Base-by-base conservation (phyloP, 64 coral and sea anemone genomes). In the Dendrophyllia cribrosa region DNA sequence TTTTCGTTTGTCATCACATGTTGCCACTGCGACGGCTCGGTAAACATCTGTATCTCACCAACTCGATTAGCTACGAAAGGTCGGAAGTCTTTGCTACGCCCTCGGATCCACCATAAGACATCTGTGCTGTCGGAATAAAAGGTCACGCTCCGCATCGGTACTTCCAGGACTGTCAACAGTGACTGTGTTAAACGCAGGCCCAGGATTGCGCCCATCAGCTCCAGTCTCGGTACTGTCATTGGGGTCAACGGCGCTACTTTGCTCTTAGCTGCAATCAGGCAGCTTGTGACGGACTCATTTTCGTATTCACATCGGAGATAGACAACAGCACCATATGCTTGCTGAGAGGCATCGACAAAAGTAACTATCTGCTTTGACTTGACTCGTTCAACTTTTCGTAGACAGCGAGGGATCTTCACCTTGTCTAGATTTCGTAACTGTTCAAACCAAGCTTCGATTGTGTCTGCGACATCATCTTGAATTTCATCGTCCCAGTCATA, bases 71-170 rank as follows among this genome's bases (percentile, higher is more conserved):
- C 81, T 9, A 92, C 58, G 51, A 92, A 92, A 9, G 82, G 82
- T 19, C 72, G 55, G 45, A 92, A 92, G 8, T 92, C 71, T 48
- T 82, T 83, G 5, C 90, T 81, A 11, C 82, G 59, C 14, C 90
- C 79, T 21, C 81, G 80, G 48, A 92, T 92, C 90, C 90, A 92
- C 90, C 80, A 86, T 48, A 86, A 45, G 24, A 92, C 90, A 78
- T 92, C 82, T 52, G 15, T 78, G 59, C 90, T 86, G 50, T 92
- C 82, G 2, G 90, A 92, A 23, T 85, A 92, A 25, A 86, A 86
- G 3, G 22, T 55, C 21, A 83, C 23, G 43, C 43, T 70, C 19
- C 71, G 76, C 43, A 91, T 82, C 15, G 61, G 64, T 56, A 71
- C 67, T 34, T 91, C 89, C 25, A 81, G 16, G 24, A 70, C 26